Conservation (phyloP, 2,888 invertebrate species). For the Trypoxylon attenuatum region DNA sequence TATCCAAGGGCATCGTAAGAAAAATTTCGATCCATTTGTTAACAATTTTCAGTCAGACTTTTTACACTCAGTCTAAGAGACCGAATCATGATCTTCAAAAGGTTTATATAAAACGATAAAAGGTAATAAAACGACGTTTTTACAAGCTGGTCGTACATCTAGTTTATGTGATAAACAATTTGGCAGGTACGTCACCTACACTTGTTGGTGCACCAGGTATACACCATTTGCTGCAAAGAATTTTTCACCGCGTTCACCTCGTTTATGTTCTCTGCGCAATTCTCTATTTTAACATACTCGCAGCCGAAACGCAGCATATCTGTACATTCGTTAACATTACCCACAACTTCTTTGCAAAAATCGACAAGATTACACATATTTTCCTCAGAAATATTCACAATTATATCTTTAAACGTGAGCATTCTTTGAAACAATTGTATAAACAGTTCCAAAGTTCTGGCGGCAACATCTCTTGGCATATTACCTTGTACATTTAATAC, state of each 20-base stretch:
- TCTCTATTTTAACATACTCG: slow-evolving; percentile 44
- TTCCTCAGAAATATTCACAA: slow-evolving; percentile 51
- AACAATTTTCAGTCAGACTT: no score
- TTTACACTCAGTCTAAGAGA: no score
- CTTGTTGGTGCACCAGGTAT: no score
- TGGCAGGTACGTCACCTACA: no score
- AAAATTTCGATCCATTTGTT: background rate
- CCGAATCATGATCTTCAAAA: no score
- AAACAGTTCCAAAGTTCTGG: slow-evolving; percentile 42
- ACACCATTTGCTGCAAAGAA: slow-evolving; percentile 27
- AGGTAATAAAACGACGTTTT: no score
- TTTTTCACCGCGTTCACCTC: slow-evolving; percentile 14
- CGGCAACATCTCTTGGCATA: slow-evolving; percentile 46
- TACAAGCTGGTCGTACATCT: no score
- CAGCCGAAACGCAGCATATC: slow-evolving; percentile 69
- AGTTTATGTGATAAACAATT: no score
- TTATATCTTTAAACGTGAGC: slow-evolving; percentile 51
- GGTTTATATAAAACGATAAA: no score
- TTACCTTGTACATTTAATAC: slow-evolving; percentile 41
- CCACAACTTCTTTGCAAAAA: slow-evolving; percentile 42
- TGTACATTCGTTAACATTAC: slow-evolving; percentile 65
- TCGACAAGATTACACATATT: slow-evolving; percentile 56
- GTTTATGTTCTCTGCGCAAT: slow-evolving; percentile 6
- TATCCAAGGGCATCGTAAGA: slow-evolving; percentile 52
- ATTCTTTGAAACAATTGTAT: slow-evolving; percentile 48